phyloP scores from a whole-genome alignment of 2,113 vertebrate species.

The cat (Felis catus) region F.catus_Fca126_mat1.0 CM031416.1:144343001-144343500 shows the following conservation, averaged over 20 bases:
- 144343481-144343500: background rate
- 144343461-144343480: background rate
- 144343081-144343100: background rate
- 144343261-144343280: background rate
- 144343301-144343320: background rate
- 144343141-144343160: background rate
- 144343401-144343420: background rate
- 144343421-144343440: background rate
- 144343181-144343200: background rate
- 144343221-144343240: background rate
- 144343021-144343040: background rate
- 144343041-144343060: rapidly evolving
- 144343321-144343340: background rate
- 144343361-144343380: background rate
- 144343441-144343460: background rate
- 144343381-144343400: background rate
- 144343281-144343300: background rate
- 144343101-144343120: too few species aligned
- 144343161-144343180: background rate
- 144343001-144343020: background rate
- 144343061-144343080: too few species aligned
- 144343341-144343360: background rate
- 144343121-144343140: rapidly evolving
- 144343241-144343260: background rate
- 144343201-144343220: background rate